A percentile compares a stretch with the other conserved stretches of the same genome.
phyloP scores from a whole-genome alignment of 2,113 vertebrate genomes.

The Elanoides forficatus region DNA sequence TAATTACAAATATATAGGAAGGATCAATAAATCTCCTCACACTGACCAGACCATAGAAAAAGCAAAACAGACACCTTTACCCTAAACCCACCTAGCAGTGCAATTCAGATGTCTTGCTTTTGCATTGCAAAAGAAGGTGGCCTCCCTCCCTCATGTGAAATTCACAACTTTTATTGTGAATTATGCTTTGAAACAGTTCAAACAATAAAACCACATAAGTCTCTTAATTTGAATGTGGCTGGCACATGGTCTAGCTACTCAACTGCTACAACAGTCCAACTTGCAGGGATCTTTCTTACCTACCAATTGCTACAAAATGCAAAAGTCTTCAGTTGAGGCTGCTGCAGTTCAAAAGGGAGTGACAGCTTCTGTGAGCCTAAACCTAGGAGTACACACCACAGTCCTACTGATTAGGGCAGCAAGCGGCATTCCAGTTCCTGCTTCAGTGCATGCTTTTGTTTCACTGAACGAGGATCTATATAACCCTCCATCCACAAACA shows the following conservation, averaged over 20 bases:
- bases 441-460: background rate
- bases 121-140: background rate
- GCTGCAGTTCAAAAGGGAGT: background rate
- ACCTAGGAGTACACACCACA: background rate
- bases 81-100: background rate
- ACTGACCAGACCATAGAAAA: background rate
- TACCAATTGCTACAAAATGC: background rate
- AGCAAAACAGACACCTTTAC: background rate
- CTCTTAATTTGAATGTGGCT: background rate
- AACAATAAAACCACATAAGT: background rate
- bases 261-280: background rate
- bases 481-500: background rate
- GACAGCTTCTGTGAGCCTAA: background rate
- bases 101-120: background rate
- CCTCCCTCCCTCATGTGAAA: background rate
- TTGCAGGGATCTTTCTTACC: background rate
- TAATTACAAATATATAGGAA: background rate
- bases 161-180: background rate
- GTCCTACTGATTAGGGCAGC: background rate
- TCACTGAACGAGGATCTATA: background rate
- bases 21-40: background rate
- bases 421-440: background rate
- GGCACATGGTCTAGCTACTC: background rate
- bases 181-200: background rate
- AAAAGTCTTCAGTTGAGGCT: background rate